Percentiles rank a stretch among this genome's conserved stretches.
These are phyloP conservation scores for Thoracochromis brauschi DNA, from an alignment of 2,113 vertebrate genomes.

Conservation along the genomic window DNA sequence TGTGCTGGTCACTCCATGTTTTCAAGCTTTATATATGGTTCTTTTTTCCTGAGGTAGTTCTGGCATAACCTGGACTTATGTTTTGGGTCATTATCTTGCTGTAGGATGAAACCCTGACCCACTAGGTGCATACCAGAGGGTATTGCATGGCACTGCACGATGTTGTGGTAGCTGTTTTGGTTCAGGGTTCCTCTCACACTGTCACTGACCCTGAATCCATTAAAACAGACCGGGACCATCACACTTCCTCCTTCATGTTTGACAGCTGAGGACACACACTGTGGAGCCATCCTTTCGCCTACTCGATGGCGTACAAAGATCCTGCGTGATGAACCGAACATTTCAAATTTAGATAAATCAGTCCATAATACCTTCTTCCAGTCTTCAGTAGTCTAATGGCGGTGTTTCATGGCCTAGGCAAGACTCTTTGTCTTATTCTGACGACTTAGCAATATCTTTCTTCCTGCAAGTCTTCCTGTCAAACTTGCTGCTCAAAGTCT, in stretches of 20 bases:
- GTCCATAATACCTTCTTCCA: not conserved
- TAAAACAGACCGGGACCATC: not conserved
- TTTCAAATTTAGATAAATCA: not conserved
- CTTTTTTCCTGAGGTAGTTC: not conserved
- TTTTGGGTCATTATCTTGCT: not conserved
- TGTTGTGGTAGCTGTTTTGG: not conserved
- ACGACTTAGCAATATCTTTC: not conserved
- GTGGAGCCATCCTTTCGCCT: not conserved
- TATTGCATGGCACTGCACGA: not conserved
- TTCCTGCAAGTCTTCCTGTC: not conserved
- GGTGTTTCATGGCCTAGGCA: not conserved
- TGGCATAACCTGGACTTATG: not conserved
- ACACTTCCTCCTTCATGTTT: not conserved
- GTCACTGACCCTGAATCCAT: not conserved
- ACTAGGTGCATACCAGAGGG: not conserved
- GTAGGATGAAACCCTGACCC: not conserved
- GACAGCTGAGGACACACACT: not conserved
- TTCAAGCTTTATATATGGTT: not conserved
- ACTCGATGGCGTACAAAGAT: not conserved
- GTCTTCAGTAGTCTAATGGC: not conserved
- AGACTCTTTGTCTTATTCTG: not conserved
- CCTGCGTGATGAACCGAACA: not conserved
- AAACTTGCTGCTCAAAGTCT: not conserved
- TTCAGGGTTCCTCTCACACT: not conserved
- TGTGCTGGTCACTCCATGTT: not conserved